phyloP scores from a whole-genome alignment of 1,140 invertebrate genomes.

The Conopomorpha cramerella region DNA sequence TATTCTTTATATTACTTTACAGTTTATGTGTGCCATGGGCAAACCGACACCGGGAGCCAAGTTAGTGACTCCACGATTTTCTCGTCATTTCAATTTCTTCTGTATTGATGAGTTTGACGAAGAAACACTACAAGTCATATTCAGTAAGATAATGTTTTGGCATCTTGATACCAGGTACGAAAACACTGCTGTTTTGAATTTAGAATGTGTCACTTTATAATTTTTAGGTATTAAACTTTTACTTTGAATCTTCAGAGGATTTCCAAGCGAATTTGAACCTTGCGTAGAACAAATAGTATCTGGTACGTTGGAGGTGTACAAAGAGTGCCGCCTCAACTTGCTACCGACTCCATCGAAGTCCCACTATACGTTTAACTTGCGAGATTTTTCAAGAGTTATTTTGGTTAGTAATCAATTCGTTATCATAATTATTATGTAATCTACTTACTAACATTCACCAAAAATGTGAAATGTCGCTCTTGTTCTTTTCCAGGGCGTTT shows the following conservation, averaged over 20 bases:
- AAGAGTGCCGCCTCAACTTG: slow-evolving; percentile 78
- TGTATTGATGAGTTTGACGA: slow-evolving; percentile 92
- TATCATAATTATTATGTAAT: no score
- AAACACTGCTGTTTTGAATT: no score
- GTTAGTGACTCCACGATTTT: slow-evolving; percentile 83
- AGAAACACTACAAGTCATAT: slow-evolving; percentile 83
- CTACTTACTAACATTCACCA: not conserved
- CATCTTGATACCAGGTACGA: slow-evolving; percentile 86
- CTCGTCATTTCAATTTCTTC: slow-evolving; percentile 88
- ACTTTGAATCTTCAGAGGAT: slow-evolving; percentile 77
- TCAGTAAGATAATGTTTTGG: slow-evolving; percentile 91
- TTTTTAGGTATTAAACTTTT: no score
- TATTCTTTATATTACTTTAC: no score
- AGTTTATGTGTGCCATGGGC: slow-evolving; percentile 87
- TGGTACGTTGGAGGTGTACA: slow-evolving; percentile 87
- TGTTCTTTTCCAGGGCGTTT: slow-evolving; percentile 77
- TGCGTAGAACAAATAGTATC: slow-evolving; percentile 88
- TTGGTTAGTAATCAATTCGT: slow-evolving; percentile 65
- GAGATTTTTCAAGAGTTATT: slow-evolving; percentile 93
- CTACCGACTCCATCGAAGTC: slow-evolving; percentile 90
- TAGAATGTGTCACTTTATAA: no score
- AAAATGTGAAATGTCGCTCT: no score
- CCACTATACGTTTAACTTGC: slow-evolving; percentile 93
- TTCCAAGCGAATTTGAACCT: slow-evolving; percentile 94
- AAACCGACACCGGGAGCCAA: slow-evolving; percentile 83